These are phyloP conservation scores for Frieseomelitta varia DNA, from an alignment of 1,140 invertebrate genomes.

Conservation along the genomic window DNA sequence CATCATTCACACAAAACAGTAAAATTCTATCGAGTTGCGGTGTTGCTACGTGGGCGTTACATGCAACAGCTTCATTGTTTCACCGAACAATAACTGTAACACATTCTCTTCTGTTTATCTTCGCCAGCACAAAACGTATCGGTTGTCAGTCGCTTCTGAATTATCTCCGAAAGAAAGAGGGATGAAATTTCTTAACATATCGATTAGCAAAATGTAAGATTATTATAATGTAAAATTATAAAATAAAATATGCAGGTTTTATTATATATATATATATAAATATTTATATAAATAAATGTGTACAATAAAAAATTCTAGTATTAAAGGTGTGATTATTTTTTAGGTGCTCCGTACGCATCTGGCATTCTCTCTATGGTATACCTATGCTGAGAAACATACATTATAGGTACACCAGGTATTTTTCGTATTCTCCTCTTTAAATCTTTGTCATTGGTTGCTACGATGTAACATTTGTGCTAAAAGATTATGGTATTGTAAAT, in stretches of 20 bases:
- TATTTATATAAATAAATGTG: not conserved
- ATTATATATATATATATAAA: constrained; percentile 14
- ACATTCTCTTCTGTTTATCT: constrained; percentile 41
- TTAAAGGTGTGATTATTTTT: constrained; percentile 73
- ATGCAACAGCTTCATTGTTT: constrained; percentile 51
- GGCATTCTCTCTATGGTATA: constrained; percentile 99
- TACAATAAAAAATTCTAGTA: constrained; percentile 20
- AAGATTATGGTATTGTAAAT: constrained; percentile 72
- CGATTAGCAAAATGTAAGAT: too few relatives aligned
- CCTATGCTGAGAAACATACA: constrained; percentile 96
- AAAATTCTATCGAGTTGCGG: constrained; percentile 52
- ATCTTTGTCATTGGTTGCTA: constrained; percentile 99
- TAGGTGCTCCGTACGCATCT: constrained; percentile 97
- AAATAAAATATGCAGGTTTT: constrained; percentile 9
- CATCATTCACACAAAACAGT: constrained; percentile 43
- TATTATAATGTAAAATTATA: not conserved
- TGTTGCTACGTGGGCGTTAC: constrained; percentile 37
- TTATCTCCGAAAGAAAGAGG: not conserved
- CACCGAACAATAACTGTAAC: constrained; percentile 59
- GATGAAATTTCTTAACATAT: not conserved
- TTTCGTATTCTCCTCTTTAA: constrained; percentile 97
- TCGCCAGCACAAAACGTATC: constrained; percentile 9
- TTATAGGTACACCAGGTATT: constrained; percentile 99
- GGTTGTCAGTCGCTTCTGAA: constrained; percentile 2
- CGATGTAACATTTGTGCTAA: constrained; percentile 99